A percentile compares a stretch with the other conserved stretches of the same genome.
phyloP scores from a whole-genome alignment of 2,797 vertebrate genomes.

The Diplodus puntazzo region DNA sequence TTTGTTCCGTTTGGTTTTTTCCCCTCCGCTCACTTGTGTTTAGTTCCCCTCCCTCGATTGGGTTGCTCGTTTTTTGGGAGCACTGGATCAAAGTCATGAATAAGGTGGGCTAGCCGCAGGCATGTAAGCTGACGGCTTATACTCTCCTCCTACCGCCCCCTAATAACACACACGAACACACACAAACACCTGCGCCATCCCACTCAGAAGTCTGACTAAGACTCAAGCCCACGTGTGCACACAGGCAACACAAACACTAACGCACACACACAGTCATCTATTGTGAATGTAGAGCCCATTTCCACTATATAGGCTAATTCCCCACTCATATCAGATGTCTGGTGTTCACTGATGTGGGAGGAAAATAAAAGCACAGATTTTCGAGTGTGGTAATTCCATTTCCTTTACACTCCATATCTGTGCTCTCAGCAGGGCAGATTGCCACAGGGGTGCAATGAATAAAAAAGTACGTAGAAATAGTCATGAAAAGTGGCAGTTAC shows the following conservation, averaged over 20 bases:
- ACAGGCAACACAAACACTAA: conserved; percentile 39
- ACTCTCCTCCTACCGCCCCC: conserved; percentile 45
- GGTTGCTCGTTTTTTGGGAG: conserved; percentile 32
- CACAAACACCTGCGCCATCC: conserved; percentile 60
- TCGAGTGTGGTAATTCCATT: conserved; percentile 61
- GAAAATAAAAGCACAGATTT: conserved; percentile 65
- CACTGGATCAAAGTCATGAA: conserved; percentile 65
- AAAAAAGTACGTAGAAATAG: conserved; percentile 47
- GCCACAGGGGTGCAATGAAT: conserved; percentile 51
- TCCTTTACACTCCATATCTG: conserved; percentile 59
- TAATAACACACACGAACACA: conserved; percentile 52
- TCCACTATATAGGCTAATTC: conserved; percentile 58
- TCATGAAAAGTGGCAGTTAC: conserved; percentile 47
- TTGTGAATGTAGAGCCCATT: conserved; percentile 60
- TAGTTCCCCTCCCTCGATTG: conserved; percentile 1
- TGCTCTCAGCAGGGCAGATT: conserved; percentile 45
- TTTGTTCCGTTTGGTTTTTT: conserved; percentile 31
- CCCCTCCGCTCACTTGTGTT: conserved; percentile 13
- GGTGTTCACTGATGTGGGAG: conserved; percentile 52
- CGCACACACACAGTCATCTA: conserved; percentile 27
- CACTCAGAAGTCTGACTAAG: conserved; percentile 67
- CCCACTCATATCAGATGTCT: conserved; percentile 66
- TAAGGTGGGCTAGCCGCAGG: conserved; percentile 54
- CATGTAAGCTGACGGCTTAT: conserved; percentile 57
- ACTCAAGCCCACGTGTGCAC: conserved; percentile 57